Percentiles rank a stretch among this genome's conserved stretches.
Conservation (phyloP, 2,888 invertebrate genomes). For the Apamea sordens region DNA sequence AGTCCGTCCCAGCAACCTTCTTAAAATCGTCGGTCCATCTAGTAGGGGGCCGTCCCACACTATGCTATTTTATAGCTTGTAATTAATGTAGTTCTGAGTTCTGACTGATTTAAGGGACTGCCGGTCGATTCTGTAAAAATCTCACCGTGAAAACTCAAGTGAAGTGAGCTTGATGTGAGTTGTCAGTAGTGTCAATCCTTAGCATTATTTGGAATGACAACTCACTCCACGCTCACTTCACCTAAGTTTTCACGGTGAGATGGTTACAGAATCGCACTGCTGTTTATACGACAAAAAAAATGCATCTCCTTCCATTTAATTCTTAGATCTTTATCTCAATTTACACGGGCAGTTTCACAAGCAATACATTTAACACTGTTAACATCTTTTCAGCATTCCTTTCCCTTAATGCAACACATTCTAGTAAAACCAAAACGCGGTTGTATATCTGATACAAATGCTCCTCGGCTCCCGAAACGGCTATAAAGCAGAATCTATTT, state of each 20-base stretch:
- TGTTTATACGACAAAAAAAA: neutral
- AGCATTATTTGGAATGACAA: no score
- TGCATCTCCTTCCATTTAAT: neutral
- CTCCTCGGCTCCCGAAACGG: neutral
- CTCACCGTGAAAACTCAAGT: no score
- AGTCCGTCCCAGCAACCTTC: no score
- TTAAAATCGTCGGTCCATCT: no score
- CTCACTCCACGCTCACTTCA: no score
- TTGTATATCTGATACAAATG: conserved; percentile 3
- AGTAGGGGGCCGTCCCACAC: no score
- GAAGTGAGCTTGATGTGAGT: no score
- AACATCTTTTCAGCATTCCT: neutral
- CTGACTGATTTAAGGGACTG: neutral
- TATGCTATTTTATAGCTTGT: no score
- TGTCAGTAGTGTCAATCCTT: no score
- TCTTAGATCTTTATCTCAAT: neutral
- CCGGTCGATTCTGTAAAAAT: no score
- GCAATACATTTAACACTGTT: neutral
- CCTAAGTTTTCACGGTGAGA: no score
- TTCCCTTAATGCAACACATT: neutral
- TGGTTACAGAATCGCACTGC: no score
- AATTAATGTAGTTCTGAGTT: neutral
- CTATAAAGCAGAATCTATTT: conserved; percentile 37
- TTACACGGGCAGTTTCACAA: neutral
- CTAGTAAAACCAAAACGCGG: neutral